Conservation (phyloP, 1,140 invertebrate species). For the Lineus longissimus region DNA sequence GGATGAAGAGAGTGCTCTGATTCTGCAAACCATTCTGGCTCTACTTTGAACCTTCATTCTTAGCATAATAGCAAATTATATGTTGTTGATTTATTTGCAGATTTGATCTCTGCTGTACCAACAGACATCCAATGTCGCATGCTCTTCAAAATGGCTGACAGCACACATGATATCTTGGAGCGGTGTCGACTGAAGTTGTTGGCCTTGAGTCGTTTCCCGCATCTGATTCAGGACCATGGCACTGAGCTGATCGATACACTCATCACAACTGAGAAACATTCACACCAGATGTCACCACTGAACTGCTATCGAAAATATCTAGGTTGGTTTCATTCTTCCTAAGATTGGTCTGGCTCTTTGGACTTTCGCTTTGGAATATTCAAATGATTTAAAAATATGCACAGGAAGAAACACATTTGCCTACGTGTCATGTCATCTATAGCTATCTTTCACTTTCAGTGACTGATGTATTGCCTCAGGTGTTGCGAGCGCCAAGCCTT, state of each 20-base stretch:
- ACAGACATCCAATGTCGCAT: conserved; percentile 42
- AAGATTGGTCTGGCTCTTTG: no score
- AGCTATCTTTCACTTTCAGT: no score
- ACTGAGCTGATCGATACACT: conserved; percentile 69
- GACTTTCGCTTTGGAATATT: no score
- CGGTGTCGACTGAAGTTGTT: conserved; percentile 76
- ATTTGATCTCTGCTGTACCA: conserved; percentile 43
- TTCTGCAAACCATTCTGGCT: not conserved
- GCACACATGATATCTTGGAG: conserved; percentile 81
- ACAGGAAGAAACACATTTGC: no score
- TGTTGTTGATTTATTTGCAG: no score
- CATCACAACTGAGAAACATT: conserved; percentile 71
- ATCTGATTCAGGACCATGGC: conserved; percentile 70
- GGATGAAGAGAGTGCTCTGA: not conserved
- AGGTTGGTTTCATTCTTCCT: conserved; percentile 22
- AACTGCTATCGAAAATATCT: conserved; percentile 71
- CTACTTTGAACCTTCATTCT: no score
- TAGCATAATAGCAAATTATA: no score
- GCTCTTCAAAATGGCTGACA: conserved; percentile 75
- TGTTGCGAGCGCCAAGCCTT: conserved; percentile 59
- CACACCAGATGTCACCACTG: conserved; percentile 60
- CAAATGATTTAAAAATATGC: no score
- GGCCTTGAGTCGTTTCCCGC: conserved; percentile 75
- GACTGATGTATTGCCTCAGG: conserved; percentile 69
- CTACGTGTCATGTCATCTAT: no score